Base-by-base conservation (phyloP, 1,140 invertebrate species). In the Drosophila truncata region DNA sequence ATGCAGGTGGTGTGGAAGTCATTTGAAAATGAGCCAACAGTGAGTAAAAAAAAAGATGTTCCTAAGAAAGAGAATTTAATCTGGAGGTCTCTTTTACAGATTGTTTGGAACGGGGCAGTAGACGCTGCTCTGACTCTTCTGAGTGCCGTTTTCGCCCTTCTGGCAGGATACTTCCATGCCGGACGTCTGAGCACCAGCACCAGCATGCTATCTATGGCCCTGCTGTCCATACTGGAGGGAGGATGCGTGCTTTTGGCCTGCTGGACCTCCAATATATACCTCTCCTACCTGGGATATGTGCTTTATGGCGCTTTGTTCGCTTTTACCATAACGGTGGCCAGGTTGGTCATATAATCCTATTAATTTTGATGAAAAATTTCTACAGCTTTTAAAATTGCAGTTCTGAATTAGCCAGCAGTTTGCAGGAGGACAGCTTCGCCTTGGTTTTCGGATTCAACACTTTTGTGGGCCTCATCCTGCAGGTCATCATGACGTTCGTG, bases 401-500 rank as follows among this genome's bases (percentile, higher is more conserved):
- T 93, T 96, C 96, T 55, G 97, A 98, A 93, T 95, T 99, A 46
- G 97, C 97, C 0, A 95, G 96, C 81, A 93, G 95, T 50, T 94
- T 99, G 57, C 93, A 94, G 37, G 95, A 96, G 78, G 96, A 98
- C 64, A 97, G 97, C 91, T 98, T 97, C 91, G 97, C 97, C 5
- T 93, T 98, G 11, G 96, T 99, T 74, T 98, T 99, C 93, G 98
- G 98, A 10, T 94, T 98, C 49, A 99, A 98, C 92, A 98, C 96
- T 0, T 96, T 98, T 59, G 33, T 97, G 1, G 97, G 97, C 18
- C 93, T 98, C 1, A 78, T 95, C 3, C 83, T 98, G 1, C 97
- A 98, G 93, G 95, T 96, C 11, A 78, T 97, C 23, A 88, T 98
- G 6, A 98, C 97, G 0, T 81, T 96, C 1, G 91, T 97, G 14